phyloP scores from a whole-genome alignment of 2,888 invertebrate genomes.

The Drosophila mulleri region DNA sequence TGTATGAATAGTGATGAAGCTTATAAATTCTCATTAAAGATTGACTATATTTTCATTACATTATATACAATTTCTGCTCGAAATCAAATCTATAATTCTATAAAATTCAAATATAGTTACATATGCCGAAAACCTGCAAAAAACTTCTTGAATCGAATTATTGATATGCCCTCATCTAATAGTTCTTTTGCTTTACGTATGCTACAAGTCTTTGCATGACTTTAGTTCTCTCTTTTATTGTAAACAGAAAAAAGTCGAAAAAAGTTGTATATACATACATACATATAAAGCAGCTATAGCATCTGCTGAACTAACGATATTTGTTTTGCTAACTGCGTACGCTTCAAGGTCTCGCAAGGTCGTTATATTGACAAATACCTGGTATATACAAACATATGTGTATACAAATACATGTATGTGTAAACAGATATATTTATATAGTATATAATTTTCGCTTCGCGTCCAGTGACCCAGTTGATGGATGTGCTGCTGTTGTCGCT shows the following conservation, averaged over 20 bases:
- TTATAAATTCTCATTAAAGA: no score
- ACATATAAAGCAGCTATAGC: slow-evolving; percentile 6
- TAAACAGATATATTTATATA: slow-evolving; percentile 11
- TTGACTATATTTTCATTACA: no score
- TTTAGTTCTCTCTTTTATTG: background rate
- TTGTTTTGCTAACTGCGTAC: slow-evolving; percentile 39
- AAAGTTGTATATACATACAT: no score
- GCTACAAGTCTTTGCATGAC: background rate
- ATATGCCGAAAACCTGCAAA: background rate
- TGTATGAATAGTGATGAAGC: no score
- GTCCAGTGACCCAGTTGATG: slow-evolving; percentile 83
- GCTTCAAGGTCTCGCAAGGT: slow-evolving; percentile 84
- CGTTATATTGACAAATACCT: slow-evolving; percentile 50
- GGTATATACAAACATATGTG: background rate
- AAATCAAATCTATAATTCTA: background rate
- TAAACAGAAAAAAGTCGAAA: background rate
- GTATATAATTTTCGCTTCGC: slow-evolving; percentile 30
- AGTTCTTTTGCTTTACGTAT: background rate
- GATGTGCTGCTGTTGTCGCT: slow-evolving; percentile 12
- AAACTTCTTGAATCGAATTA: background rate
- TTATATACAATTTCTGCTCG: background rate
- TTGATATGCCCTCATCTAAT: background rate
- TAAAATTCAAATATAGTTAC: background rate
- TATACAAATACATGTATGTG: background rate
- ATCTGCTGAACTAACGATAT: slow-evolving; percentile 21